A percentile compares a stretch with the other conserved stretches of the same genome.
Evolutionary conservation across 2,888 invertebrate species (phyloP).

Genomic region (Octonoba sinensis): DNA sequence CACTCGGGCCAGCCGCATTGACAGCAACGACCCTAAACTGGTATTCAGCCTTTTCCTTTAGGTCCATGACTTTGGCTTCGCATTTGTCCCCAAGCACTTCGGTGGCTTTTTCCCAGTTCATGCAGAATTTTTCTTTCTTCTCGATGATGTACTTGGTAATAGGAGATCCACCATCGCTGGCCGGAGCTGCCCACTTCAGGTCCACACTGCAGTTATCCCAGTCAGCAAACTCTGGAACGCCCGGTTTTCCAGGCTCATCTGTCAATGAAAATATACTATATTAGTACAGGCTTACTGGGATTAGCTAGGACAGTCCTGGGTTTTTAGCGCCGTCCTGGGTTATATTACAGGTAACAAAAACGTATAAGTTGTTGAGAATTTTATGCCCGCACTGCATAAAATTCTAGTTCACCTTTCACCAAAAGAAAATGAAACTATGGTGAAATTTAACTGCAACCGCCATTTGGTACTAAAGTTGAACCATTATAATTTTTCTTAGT

Average conservation of each 20-base stretch:
- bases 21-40: conserved; percentile 92
- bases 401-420: too few species aligned
- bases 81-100: conserved; percentile 76
- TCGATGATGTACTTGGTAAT: conserved; percentile 94
- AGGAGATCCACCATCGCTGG: conserved; percentile 93
- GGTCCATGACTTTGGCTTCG: conserved; percentile 79
- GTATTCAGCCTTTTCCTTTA: conserved; percentile 91
- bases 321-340: too few species aligned
- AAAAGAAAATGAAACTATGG: too few species aligned
- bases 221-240: conserved; percentile 73
- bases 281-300: too few species aligned
- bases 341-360: too few species aligned
- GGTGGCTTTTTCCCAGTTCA: conserved; percentile 89
- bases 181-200: conserved; percentile 92
- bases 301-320: too few species aligned
- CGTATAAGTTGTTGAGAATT: too few species aligned
- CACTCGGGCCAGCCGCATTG: conserved; percentile 92
- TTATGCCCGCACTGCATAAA: too few species aligned
- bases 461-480: too few species aligned
- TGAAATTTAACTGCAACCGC: too few species aligned
- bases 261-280: conserved; percentile 24
- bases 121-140: conserved; percentile 78
- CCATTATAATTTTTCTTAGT: too few species aligned
- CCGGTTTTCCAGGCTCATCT: conserved; percentile 73
- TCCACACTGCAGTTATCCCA: conserved; percentile 73